These are phyloP conservation scores for Dasyornis broadbenti DNA, from an alignment of 2,113 vertebrate species.

Conservation along the genomic window DNA sequence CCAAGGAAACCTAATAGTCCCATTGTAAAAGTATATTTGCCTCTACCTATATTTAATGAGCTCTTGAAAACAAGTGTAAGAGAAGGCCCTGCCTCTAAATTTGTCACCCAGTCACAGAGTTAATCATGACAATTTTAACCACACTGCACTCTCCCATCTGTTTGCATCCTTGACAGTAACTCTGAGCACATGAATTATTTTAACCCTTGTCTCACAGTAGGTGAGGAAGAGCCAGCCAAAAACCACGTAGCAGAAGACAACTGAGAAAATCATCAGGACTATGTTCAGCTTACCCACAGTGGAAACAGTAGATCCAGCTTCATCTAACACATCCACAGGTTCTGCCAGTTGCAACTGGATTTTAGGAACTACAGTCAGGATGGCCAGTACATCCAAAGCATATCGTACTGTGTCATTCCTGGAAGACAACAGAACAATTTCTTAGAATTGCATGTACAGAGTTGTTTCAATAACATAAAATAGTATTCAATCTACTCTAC, in stretches of 20 bases:
- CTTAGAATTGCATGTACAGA: background rate
- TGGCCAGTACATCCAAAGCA: slow-evolving; percentile 93
- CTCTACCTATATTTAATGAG: background rate
- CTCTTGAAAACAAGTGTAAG: background rate
- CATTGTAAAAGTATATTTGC: background rate
- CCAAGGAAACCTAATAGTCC: background rate
- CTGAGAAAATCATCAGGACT: background rate
- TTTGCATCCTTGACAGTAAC: background rate
- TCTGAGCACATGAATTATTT: background rate
- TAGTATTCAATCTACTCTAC: background rate
- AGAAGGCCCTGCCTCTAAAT: background rate
- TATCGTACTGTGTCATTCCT: slow-evolving; percentile 98
- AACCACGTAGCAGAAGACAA: background rate
- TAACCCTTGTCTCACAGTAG: background rate
- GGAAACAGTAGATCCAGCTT: slow-evolving; percentile 89
- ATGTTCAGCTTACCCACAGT: slow-evolving; percentile 85
- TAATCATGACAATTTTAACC: background rate
- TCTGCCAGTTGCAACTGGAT: slow-evolving; percentile 93
- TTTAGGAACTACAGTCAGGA: slow-evolving; percentile 96
- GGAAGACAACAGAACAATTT: slow-evolving; percentile 8
- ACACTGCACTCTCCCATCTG: background rate
- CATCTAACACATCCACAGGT: slow-evolving; percentile 90
- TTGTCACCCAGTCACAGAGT: background rate
- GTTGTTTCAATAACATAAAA: background rate
- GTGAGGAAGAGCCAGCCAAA: background rate